These are phyloP conservation scores for Chouioia cunea DNA, from an alignment of 2,888 invertebrate genomes.

Conservation along the genomic window DNA sequence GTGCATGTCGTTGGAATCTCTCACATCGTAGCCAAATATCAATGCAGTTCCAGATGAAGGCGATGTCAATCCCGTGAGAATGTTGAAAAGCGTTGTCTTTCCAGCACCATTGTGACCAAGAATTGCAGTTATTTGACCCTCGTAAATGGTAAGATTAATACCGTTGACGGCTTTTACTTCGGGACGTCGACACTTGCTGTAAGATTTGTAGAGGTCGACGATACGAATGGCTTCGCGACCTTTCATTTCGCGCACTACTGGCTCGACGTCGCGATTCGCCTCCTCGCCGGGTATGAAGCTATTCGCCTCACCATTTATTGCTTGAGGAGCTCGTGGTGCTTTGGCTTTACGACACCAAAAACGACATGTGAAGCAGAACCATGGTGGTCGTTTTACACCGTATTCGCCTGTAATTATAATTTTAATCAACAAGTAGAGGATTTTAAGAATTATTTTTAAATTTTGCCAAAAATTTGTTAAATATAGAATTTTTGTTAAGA, in stretches of 20 bases:
- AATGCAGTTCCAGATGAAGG: constrained; percentile 81
- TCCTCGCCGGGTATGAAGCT: constrained; percentile 70
- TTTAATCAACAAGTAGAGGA: background rate
- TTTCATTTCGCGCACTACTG: constrained; percentile 77
- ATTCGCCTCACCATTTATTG: constrained; percentile 65
- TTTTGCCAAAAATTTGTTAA: no score
- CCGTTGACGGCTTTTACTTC: constrained; percentile 82
- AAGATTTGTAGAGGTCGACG: constrained; percentile 80
- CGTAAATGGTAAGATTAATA: constrained; percentile 85
- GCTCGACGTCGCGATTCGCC: constrained; percentile 77
- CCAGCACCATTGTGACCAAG: constrained; percentile 90
- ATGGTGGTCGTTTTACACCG: constrained; percentile 80
- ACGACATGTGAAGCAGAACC: constrained; percentile 80
- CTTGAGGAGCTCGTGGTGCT: constrained; percentile 62
- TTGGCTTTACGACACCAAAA: constrained; percentile 75
- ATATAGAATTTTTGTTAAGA: no score
- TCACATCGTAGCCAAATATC: constrained; percentile 82
- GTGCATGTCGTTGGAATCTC: constrained; percentile 82
- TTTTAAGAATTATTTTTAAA: no score
- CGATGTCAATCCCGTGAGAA: constrained; percentile 83
- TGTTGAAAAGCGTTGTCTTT: constrained; percentile 88
- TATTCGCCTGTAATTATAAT: constrained; percentile 76
- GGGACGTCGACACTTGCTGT: constrained; percentile 77
- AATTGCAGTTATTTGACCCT: constrained; percentile 88
- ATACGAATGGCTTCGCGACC: constrained; percentile 83